phyloP scores from a whole-genome alignment of 2,113 vertebrate species.

The Gnathonemus echidnorhynchus region DNA sequence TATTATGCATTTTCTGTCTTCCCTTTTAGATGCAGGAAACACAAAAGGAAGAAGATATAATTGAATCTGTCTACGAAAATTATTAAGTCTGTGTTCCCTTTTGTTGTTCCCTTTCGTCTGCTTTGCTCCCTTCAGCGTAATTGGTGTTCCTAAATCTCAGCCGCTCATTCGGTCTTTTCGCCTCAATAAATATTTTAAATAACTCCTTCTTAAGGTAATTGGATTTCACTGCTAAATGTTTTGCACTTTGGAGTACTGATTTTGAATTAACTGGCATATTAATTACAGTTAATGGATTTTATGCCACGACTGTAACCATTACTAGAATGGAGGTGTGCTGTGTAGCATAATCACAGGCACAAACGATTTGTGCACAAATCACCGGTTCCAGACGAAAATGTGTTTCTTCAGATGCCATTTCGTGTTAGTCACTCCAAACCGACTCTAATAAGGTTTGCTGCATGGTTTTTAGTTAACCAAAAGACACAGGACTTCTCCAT shows the following conservation, averaged over 20 bases:
- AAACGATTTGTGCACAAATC: not conserved
- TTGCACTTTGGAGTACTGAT: not conserved
- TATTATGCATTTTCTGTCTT: not conserved
- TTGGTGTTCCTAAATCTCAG: not conserved
- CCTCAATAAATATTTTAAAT: slow-evolving; percentile 14
- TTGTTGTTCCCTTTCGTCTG: not conserved
- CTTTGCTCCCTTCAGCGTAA: not conserved
- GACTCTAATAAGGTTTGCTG: not conserved
- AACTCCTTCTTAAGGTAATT: not conserved
- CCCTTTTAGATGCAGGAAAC: not conserved
- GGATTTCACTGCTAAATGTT: not conserved
- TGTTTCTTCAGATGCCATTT: not conserved
- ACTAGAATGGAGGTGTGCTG: not conserved
- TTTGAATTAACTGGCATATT: not conserved
- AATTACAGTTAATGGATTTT: not conserved
- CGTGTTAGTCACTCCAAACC: not conserved
- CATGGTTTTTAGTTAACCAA: not conserved
- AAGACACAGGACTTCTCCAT: not conserved
- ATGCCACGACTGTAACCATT: not conserved
- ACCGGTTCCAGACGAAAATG: not conserved
- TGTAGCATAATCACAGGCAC: not conserved
- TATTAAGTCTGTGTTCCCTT: slow-evolving; percentile 33
- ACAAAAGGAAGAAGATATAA: slow-evolving; percentile 33
- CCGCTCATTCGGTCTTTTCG: not conserved
- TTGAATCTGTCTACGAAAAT: slow-evolving; percentile 62